A percentile compares a stretch with the other conserved stretches of the same genome.
phyloP scores from a whole-genome alignment of 2,888 invertebrate species.

The Therioaphis trifolii region DNA sequence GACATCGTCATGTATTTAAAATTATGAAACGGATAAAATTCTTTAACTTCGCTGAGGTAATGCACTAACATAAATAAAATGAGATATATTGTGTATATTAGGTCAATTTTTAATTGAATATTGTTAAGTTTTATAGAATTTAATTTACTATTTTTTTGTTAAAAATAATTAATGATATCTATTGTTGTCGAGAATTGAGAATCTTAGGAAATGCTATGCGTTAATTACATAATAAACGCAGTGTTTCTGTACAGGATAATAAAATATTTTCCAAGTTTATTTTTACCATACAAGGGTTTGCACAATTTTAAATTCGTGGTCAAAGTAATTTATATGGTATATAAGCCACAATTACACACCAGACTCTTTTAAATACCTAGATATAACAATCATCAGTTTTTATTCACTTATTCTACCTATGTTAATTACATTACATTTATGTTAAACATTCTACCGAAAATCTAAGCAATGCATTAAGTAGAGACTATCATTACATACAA shows the following conservation, averaged over 20 bases:
- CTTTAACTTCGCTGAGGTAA: too few relatives aligned
- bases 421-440: slow-evolving; percentile 11
- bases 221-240: not conserved
- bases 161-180: not conserved
- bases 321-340: not conserved
- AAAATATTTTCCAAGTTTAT: not conserved
- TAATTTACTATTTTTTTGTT: not conserved
- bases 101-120: slow-evolving; percentile 9
- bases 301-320: not conserved
- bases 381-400: not conserved
- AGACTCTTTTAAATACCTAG: not conserved
- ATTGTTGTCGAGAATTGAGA: slow-evolving; percentile 8
- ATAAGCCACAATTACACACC: not conserved
- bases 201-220: not conserved
- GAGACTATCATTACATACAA: slow-evolving; percentile 13
- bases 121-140: not conserved
- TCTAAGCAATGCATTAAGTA: slow-evolving; percentile 17
- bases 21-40: too few relatives aligned
- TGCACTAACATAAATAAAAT: too few relatives aligned
- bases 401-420: not conserved
- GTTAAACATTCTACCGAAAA: slow-evolving; percentile 22
- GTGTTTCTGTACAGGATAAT: not conserved
- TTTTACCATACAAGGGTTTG: not conserved
- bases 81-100: not conserved
- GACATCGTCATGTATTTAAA: too few relatives aligned